Evolutionary conservation across 1,140 invertebrate genomes (phyloP).

Genomic region (Lucilia sericata): DNA sequence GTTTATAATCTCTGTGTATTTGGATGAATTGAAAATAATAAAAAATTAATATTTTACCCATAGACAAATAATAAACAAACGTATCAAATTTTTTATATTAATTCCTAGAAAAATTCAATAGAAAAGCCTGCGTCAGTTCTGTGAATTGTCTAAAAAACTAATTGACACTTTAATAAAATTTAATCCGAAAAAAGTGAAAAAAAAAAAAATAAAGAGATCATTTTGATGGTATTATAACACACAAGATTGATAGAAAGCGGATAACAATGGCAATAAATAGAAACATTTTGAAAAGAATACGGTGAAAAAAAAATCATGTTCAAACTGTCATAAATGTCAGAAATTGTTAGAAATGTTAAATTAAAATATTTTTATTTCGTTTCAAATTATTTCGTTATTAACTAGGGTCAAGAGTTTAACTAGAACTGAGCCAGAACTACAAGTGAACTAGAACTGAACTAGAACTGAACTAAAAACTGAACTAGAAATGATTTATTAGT

Average conservation of each 20-base stretch:
- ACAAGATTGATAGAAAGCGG: not conserved
- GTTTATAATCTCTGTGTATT: not conserved
- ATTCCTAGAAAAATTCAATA: not conserved
- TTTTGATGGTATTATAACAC: not conserved
- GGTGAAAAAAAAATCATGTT: not conserved
- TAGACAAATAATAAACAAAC: not conserved
- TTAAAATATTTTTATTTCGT: not conserved
- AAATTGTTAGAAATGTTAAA: not conserved
- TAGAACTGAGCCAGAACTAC: too few relatives aligned
- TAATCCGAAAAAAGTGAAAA: not conserved
- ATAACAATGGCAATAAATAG: not conserved
- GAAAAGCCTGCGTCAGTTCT: not conserved
- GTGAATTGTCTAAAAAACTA: not conserved
- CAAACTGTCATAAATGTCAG: slow-evolving; percentile 3
- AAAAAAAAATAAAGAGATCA: slow-evolving; percentile 9
- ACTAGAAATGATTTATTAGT: too few relatives aligned
- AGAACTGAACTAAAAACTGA: too few relatives aligned
- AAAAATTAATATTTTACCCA: not conserved
- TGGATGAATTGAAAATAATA: not conserved
- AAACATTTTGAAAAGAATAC: not conserved
- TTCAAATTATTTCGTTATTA: too few relatives aligned
- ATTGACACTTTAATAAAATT: slow-evolving; percentile 17
- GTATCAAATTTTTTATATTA: not conserved
- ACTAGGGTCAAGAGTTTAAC: too few relatives aligned
- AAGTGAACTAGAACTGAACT: too few relatives aligned